Base-by-base conservation (phyloP, 2,888 invertebrate genomes). In the Crepidodera aurea region DNA sequence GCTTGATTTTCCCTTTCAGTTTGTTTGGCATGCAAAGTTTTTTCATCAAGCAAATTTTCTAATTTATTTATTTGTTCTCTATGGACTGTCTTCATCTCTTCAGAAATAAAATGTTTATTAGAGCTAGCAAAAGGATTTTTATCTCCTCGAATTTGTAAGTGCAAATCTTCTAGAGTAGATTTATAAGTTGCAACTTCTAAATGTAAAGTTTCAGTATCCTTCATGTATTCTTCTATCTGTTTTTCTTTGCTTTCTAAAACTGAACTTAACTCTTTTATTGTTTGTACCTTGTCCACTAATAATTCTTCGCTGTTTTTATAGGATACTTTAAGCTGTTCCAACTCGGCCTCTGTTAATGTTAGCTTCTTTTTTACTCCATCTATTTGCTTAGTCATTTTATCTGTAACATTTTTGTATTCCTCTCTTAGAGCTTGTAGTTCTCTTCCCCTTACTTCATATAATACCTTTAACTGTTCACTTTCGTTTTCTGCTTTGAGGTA, bases 381-480 rank as follows among this genome's bases (percentile, higher is more conserved):
- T 51, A 73, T 70, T 65, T 77, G 74, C 37, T 69, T 70, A 0
- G 25, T 34, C 56, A 68, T 68, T 50, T 73, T 70, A 16, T 13
- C 42, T 61, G 70, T 71, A 55, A 66, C 72, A 18, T 62, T 65
- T 12, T 72, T 69, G 60, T 67, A 75, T 65, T 77, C 74, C 16
- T 72, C 64, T 53, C 64, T 71, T 29, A 77, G 60, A 19, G 56
- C 61, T 50, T 67, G 67, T 51, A 75, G 64, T 70, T 83, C 82
- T 46, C 78, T 74, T 68, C 79, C 71, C 68, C 82, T 75, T 4
- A 82, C 79, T 22, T 79, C 77, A 67, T 82, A 82, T 12, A 83
- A 70, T 37, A 82, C 76, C 72, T 81, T 78, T 13, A 83, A 69
- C 64, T 83, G 82, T 48, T 83, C 82, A 64, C 73, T 63, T 12